phyloP scores from a whole-genome alignment of 2,113 vertebrate species.

The Microtus ochrogaster region DNA sequence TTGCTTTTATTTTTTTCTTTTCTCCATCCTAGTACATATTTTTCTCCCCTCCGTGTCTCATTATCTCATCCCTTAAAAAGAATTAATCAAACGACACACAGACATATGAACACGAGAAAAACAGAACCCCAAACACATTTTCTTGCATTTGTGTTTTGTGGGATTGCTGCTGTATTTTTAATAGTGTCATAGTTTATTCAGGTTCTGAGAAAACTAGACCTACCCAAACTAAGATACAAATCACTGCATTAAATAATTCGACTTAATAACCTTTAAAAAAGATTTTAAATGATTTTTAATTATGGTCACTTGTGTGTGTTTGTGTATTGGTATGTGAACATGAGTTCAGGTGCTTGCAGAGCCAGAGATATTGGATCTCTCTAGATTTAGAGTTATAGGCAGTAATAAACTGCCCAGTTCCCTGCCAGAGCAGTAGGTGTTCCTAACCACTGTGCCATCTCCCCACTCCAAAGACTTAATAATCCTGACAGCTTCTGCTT shows the following conservation, averaged over 20 bases:
- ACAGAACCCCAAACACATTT: background rate
- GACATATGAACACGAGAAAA: background rate
- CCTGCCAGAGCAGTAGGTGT: background rate
- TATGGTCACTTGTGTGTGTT: background rate
- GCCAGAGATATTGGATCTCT: background rate
- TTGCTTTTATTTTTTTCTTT: background rate
- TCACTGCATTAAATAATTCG: background rate
- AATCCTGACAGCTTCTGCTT: background rate
- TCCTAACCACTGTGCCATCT: background rate
- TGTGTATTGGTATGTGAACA: background rate
- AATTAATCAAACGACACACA: background rate
- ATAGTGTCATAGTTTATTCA: background rate
- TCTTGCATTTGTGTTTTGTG: background rate
- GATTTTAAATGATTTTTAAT: background rate
- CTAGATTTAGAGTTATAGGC: background rate
- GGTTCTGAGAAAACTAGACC: background rate
- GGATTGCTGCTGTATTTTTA: background rate
- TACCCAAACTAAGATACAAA: constrained; percentile 13
- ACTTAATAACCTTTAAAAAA: background rate
- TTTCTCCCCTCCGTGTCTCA: background rate
- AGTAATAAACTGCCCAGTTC: no score
- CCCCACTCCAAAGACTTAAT: background rate
- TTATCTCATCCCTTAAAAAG: background rate
- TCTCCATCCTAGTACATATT: background rate
- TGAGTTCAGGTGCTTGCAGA: background rate